Evolutionary conservation across 2,888 invertebrate genomes (phyloP).

Genomic region (Tholera decimalis): DNA sequence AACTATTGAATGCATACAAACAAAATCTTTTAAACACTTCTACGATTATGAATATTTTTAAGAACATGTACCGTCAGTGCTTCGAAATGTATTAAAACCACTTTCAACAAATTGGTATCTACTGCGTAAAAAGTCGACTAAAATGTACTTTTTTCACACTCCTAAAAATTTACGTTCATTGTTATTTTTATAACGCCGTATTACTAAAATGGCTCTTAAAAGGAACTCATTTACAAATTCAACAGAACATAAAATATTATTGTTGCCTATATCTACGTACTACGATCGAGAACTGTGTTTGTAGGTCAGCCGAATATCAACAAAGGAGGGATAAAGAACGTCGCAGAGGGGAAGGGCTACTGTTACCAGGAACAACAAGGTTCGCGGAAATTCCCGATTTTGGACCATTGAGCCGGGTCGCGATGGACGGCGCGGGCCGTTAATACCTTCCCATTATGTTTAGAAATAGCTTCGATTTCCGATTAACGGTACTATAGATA

Average conservation of each 20-base stretch:
- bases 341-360: slow-evolving; percentile 58
- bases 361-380: slow-evolving; percentile 52
- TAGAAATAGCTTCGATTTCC: slow-evolving; percentile 46
- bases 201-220: slow-evolving; percentile 61
- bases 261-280: slow-evolving; percentile 52
- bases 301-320: slow-evolving; percentile 87
- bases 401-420: slow-evolving; percentile 9
- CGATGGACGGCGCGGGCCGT: slow-evolving; percentile 8
- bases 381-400: slow-evolving; percentile 49
- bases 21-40: slow-evolving; percentile 6
- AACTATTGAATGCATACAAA: background rate
- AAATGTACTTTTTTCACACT: slow-evolving; percentile 59
- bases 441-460: slow-evolving; percentile 46
- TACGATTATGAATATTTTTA: slow-evolving; percentile 10
- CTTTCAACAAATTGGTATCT: slow-evolving; percentile 44
- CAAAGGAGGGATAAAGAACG: slow-evolving; percentile 75
- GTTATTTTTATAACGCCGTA: slow-evolving; percentile 64
- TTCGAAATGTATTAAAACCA: slow-evolving; percentile 40
- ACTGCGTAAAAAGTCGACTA: slow-evolving; percentile 36
- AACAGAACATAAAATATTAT: slow-evolving; percentile 65
- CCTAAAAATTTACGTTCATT: slow-evolving; percentile 63
- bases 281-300: slow-evolving; percentile 82
- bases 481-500: slow-evolving; percentile 20
- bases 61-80: background rate
- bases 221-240: slow-evolving; percentile 65